Conservation (phyloP, 2,888 invertebrate species). For the Eupelmus urozonus region DNA sequence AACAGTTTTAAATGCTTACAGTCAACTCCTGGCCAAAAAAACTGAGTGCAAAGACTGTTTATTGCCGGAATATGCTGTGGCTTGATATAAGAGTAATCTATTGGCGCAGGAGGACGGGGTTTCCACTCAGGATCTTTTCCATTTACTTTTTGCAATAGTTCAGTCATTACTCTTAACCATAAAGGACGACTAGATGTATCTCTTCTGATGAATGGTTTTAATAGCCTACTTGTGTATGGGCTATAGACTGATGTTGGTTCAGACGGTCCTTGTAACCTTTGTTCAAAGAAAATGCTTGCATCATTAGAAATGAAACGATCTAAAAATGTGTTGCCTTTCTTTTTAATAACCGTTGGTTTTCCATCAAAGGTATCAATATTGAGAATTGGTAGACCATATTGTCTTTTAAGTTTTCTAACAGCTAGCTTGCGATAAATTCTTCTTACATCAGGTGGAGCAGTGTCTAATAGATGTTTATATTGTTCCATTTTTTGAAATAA, state of each 20-base stretch:
- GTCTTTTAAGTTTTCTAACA: slow-evolving; percentile 80
- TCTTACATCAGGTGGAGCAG: slow-evolving; percentile 71
- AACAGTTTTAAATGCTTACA: slow-evolving; percentile 80
- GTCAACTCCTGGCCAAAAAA: slow-evolving; percentile 96
- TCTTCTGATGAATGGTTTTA: slow-evolving; percentile 91
- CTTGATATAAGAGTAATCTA: slow-evolving; percentile 92
- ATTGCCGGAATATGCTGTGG: slow-evolving; percentile 93
- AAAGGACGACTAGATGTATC: slow-evolving; percentile 82
- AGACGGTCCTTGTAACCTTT: slow-evolving; percentile 79
- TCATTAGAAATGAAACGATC: slow-evolving; percentile 71
- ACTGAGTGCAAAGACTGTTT: slow-evolving; percentile 88
- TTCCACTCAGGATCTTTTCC: slow-evolving; percentile 75
- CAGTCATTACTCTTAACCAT: slow-evolving; percentile 86
- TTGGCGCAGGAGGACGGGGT: slow-evolving; percentile 79
- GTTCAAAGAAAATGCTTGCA: slow-evolving; percentile 68
- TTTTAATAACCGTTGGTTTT: slow-evolving; percentile 51
- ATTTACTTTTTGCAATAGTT: slow-evolving; percentile 81
- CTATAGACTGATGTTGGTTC: slow-evolving; percentile 82
- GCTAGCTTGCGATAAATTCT: slow-evolving; percentile 81
- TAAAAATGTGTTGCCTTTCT: slow-evolving; percentile 67
- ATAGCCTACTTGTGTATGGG: slow-evolving; percentile 83
- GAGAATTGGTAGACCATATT: slow-evolving; percentile 79
- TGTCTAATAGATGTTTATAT: slow-evolving; percentile 66
- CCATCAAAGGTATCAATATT: slow-evolving; percentile 78
- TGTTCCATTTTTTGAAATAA: slow-evolving; percentile 73